Conservation (phyloP, 2,113 vertebrate species). For the Pangasianodon gigas region DNA sequence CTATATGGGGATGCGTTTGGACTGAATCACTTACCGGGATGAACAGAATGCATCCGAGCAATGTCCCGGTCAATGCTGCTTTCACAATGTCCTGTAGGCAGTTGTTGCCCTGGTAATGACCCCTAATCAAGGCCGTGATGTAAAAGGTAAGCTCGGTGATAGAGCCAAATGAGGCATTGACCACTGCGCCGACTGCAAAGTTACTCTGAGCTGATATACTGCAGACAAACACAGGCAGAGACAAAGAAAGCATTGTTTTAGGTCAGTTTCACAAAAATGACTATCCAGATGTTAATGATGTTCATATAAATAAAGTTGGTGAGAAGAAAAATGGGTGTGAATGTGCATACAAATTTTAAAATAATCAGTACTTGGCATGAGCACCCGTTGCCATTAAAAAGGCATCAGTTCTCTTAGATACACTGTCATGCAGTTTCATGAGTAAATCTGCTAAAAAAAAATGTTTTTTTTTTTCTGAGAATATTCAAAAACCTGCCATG, state of each 20-base stretch:
- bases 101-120: constrained; percentile 70
- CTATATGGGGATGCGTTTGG: constrained; percentile 25
- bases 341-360: not conserved
- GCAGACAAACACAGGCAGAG: constrained; percentile 35
- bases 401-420: not conserved
- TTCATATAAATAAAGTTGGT: not conserved
- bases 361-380: not conserved
- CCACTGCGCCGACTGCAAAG: constrained; percentile 85
- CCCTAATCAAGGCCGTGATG: constrained; percentile 84
- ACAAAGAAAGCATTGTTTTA: not conserved
- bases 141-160: constrained; percentile 89
- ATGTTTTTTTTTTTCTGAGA: too few species aligned
- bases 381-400: not conserved
- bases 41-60: constrained; percentile 85
- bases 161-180: constrained; percentile 86
- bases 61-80: constrained; percentile 79
- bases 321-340: not conserved
- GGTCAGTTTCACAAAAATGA: not conserved
- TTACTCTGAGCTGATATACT: constrained; percentile 89
- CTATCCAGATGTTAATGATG: not conserved
- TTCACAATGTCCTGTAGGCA: constrained; percentile 87
- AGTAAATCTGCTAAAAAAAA: too few species aligned
- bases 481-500: not conserved
- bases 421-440: not conserved
- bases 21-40: constrained; percentile 75